Conservation (phyloP, 53 echinoderm and acorn worm genomes). For the Patiria pectinifera region DNA sequence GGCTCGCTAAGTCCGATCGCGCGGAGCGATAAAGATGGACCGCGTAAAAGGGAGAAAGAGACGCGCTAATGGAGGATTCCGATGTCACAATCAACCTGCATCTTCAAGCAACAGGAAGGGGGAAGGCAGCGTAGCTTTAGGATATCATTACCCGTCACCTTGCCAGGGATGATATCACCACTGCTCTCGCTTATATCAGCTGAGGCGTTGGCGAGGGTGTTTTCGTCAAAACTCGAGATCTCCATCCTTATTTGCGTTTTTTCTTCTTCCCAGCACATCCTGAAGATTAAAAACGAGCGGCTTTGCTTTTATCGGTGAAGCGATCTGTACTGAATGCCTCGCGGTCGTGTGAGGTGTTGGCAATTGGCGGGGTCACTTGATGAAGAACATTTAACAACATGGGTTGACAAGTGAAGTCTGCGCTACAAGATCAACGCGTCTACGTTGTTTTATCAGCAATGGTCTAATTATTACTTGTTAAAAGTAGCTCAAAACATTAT, state of each 20-base stretch:
- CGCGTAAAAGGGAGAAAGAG: background rate
- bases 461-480: too few relatives aligned
- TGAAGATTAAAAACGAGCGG: background rate
- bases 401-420: background rate
- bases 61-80: slow-evolving; percentile 40
- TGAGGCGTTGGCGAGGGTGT: background rate
- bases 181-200: background rate
- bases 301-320: background rate
- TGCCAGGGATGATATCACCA: background rate
- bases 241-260: background rate
- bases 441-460: background rate
- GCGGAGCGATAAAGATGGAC: background rate
- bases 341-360: background rate
- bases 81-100: background rate
- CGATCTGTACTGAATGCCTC: background rate
- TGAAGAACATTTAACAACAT: background rate
- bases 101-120: slow-evolving; percentile 33
- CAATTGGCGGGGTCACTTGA: background rate
- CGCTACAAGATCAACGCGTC: background rate
- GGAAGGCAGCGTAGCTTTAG: background rate
- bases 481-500: background rate
- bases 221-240: background rate
- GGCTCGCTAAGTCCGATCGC: slow-evolving; percentile 11
- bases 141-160: background rate
- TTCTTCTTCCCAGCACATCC: background rate